Evolutionary conservation across 2,113 vertebrate species (phyloP).

Genomic region (Rana temporaria): DNA sequence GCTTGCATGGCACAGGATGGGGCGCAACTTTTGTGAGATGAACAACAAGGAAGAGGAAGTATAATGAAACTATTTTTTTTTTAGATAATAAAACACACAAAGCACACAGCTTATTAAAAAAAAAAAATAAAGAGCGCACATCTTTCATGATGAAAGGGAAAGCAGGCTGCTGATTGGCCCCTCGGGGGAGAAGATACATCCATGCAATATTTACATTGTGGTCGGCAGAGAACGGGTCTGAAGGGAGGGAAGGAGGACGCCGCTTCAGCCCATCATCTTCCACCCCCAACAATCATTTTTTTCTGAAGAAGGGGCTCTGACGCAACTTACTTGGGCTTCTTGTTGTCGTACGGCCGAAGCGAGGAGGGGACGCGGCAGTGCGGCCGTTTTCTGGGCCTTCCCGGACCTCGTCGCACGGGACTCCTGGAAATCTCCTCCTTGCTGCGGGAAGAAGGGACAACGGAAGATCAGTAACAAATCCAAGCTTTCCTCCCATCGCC

Average conservation of each 20-base stretch:
- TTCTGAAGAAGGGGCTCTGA: neutral
- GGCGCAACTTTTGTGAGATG: conserved; percentile 34
- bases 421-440: conserved; percentile 92
- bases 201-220: neutral
- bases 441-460: conserved; percentile 69
- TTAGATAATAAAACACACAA: neutral
- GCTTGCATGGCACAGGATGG: too few relatives aligned
- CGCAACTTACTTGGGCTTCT: conserved; percentile 89
- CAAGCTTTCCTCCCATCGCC: too few relatives aligned
- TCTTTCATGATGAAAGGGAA: too few relatives aligned
- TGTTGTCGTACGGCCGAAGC: conserved; percentile 72
- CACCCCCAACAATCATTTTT: too few relatives aligned
- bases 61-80: too few relatives aligned
- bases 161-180: neutral
- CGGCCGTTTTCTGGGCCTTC: conserved; percentile 91
- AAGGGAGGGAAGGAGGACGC: too few relatives aligned
- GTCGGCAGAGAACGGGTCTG: neutral
- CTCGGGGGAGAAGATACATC: neutral
- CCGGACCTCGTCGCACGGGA: conserved; percentile 88
- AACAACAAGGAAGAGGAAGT: too few relatives aligned
- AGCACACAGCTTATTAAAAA: too few relatives aligned
- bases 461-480: neutral
- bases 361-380: conserved; percentile 69
- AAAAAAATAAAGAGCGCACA: too few relatives aligned
- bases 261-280: too few relatives aligned